phyloP scores from a whole-genome alignment of 2,113 vertebrate species.

The Benitochromis conjunctus region DNA sequence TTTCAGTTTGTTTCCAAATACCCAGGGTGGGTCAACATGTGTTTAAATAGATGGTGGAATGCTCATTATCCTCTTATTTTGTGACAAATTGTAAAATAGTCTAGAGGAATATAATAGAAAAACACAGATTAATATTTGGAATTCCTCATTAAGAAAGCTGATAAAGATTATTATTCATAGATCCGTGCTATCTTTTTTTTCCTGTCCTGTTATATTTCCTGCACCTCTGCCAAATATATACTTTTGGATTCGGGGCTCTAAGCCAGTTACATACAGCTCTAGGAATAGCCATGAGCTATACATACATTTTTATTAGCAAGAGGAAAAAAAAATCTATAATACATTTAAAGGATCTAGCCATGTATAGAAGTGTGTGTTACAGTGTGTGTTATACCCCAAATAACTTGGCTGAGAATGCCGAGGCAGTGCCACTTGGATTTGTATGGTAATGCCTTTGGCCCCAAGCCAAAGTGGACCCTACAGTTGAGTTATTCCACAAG shows the following conservation, averaged over 20 bases:
- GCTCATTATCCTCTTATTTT: not conserved
- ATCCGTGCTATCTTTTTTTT: not conserved
- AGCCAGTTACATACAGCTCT: not conserved
- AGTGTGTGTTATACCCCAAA: constrained; percentile 16
- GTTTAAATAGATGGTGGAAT: not conserved
- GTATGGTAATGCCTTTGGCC: constrained; percentile 59
- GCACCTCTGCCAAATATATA: constrained; percentile 1
- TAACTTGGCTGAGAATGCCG: constrained; percentile 26
- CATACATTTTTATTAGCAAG: constrained; percentile 34
- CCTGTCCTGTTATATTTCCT: constrained; percentile 15
- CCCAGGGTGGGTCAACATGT: not conserved
- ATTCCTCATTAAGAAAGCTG: not conserved
- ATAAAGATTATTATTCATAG: not conserved
- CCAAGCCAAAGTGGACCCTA: constrained; percentile 40
- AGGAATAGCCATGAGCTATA: constrained; percentile 17
- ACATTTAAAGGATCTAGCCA: constrained; percentile 7
- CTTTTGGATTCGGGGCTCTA: not conserved
- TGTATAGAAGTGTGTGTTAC: constrained; percentile 21
- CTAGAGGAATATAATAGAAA: not conserved
- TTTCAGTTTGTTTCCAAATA: not conserved
- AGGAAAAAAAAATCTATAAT: constrained; percentile 20
- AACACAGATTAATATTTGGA: accelerated
- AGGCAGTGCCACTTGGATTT: constrained; percentile 46
- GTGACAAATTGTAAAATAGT: not conserved
- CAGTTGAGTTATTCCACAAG: constrained; percentile 36